Percentiles rank a stretch among this genome's conserved stretches.
Evolutionary conservation across 2,797 vertebrate species (phyloP).

Genomic region (Chloroceryle inda): DNA sequence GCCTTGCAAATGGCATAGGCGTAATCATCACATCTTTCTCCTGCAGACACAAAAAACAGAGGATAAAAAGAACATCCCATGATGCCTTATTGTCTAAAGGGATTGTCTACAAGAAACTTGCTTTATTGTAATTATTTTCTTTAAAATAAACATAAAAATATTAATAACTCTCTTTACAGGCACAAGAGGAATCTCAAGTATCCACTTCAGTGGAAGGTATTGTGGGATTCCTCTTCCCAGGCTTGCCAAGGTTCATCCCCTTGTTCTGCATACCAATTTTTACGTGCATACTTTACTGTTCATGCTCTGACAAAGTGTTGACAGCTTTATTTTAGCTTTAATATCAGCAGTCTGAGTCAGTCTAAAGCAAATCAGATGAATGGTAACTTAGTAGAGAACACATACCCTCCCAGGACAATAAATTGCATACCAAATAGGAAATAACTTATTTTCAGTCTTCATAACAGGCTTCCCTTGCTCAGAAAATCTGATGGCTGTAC

Average conservation of each 20-base stretch:
- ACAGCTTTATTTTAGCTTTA: conserved; percentile 60
- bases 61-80: not conserved
- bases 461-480: not conserved
- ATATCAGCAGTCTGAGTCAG: conserved; percentile 2
- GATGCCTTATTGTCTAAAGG: not conserved
- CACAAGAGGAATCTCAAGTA: not conserved
- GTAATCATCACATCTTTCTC: conserved; percentile 94
- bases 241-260: not conserved
- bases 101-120: not conserved
- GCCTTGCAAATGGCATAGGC: conserved; percentile 95
- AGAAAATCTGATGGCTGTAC: not conserved
- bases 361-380: conserved; percentile 36
- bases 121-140: not conserved
- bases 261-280: not conserved
- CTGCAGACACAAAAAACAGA: conserved; percentile 74
- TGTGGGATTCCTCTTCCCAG: not conserved
- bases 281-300: not conserved
- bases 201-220: not conserved
- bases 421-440: conserved; percentile 12
- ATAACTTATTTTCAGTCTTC: not conserved
- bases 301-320: conserved; percentile 25
- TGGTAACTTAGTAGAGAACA: conserved; percentile 22
- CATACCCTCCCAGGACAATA: conserved; percentile 34
- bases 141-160: not conserved
- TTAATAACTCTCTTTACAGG: not conserved